Evolutionary conservation across 2,113 vertebrate species (phyloP).

Genomic region (Perca flavescens): DNA sequence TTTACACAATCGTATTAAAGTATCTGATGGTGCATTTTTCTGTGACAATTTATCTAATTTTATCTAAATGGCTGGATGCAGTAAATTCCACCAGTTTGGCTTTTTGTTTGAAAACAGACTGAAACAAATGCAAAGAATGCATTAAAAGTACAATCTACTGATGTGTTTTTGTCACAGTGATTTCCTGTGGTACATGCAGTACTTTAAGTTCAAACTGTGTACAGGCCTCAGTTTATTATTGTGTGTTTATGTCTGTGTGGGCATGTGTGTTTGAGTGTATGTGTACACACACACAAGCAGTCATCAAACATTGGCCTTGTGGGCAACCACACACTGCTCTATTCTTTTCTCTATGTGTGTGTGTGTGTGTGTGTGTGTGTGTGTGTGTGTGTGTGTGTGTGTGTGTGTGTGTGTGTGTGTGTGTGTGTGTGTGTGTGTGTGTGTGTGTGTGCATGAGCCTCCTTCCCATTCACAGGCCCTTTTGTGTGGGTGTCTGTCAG

Average conservation of each 20-base stretch:
- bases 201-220: constrained; percentile 10
- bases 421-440: constrained; percentile 52
- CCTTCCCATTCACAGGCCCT: constrained; percentile 75
- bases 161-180: constrained; percentile 29
- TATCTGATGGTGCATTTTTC: constrained; percentile 12
- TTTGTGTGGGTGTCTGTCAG: constrained; percentile 87
- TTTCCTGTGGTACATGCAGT: constrained; percentile 18
- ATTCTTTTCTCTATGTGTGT: constrained; percentile 67
- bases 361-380: constrained; percentile 59
- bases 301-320: constrained; percentile 76
- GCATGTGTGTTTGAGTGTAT: constrained; percentile 53
- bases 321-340: constrained; percentile 77
- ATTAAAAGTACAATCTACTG: background rate
- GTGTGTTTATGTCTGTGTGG: constrained; percentile 54
- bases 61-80: constrained; percentile 4
- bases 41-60: background rate
- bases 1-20: background rate
- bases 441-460: constrained; percentile 68
- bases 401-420: constrained; percentile 67
- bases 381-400: constrained; percentile 52
- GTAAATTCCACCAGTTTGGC: background rate
- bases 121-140: constrained; percentile 60
- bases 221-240: constrained; percentile 14
- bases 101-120: constrained; percentile 8
- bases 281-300: constrained; percentile 55